Percentiles rank a stretch among this genome's conserved stretches.
Conservation (phyloP, 2,797 vertebrate species). For the Tragopan temminckii region DNA sequence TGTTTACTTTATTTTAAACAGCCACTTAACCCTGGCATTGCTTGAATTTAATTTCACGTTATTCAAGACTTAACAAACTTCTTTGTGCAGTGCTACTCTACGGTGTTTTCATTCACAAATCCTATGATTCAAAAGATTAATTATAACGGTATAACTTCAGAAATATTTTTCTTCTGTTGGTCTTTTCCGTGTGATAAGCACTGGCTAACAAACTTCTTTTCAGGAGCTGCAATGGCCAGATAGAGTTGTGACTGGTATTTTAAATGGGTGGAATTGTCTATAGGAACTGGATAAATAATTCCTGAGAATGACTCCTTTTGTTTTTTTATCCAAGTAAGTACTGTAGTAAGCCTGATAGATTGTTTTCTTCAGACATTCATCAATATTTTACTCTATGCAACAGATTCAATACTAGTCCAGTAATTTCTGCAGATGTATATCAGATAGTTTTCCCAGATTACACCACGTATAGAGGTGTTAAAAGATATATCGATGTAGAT, state of each 20-base stretch:
- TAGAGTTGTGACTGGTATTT: constrained; percentile 12
- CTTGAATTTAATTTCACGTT: neutral
- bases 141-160: neutral
- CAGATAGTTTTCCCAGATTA: neutral
- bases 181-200: neutral
- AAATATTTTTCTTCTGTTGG: neutral
- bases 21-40: neutral
- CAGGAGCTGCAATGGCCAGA: constrained; percentile 24
- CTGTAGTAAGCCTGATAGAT: constrained; percentile 54
- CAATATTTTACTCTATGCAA: constrained; percentile 60
- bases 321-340: constrained; percentile 65
- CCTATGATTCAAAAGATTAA: neutral
- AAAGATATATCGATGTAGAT: neutral
- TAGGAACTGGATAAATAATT: constrained; percentile 72
- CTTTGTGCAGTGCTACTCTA: neutral
- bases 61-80: neutral
- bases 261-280: constrained; percentile 74
- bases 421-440: constrained; percentile 34
- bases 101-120: neutral
- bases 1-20: neutral
- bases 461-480: neutral
- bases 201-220: neutral
- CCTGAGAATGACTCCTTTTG: constrained; percentile 42
- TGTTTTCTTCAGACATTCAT: constrained; percentile 60
- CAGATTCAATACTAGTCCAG: neutral